Evolutionary conservation across 1,140 invertebrate species (phyloP), one percentile per base, ranked within the genome.

Genomic region (Glossosoma conforme): DNA sequence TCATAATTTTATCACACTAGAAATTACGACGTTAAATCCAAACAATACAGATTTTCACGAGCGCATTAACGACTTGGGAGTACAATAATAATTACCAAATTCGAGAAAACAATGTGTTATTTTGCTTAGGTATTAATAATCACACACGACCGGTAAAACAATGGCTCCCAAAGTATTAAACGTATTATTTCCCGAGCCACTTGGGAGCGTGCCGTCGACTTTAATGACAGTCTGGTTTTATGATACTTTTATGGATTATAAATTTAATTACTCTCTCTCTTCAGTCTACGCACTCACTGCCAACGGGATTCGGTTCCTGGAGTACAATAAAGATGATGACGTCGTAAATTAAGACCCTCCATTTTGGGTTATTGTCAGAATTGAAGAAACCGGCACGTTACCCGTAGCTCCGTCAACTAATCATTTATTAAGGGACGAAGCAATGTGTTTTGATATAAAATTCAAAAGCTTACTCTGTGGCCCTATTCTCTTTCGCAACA

Each of bases 381-480:
- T 6, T 28, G 24, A 18, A 38, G 18, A 10, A 38, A 38, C 2
- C 36, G 6, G 44, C 19, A 22, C 19, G 33, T 24, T 17, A 28
- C 21, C 19, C 19, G 19, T 36, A 15, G 33, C n/a, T n/a, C n/a
- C 32, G 17, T n/a, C 8, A 20, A 20, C 14, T 48, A 38, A 38
- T 48, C 45, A 48, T 38, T 48, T 48, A 48, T 48, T 48, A 38
- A 48, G 25, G 35, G 33, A 9, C 44, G n/a, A 21, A 17, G 19
- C 45, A 37, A 25, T 48, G 22, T 25, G 36, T 22, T 11, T 28
- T 35, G 28, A 45, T 48, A 22, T 38, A 37, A 48, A 48, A 38
- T 48, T 48, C 45, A 40, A 22, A 48, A n/a, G n/a, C n/a, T n/a
- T 43, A 43, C 30, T 17, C 22, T 22, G 40, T 24, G n/a, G n/a